phyloP scores from a whole-genome alignment of 2,888 invertebrate species.

The Drosophila vallismaia region DNA sequence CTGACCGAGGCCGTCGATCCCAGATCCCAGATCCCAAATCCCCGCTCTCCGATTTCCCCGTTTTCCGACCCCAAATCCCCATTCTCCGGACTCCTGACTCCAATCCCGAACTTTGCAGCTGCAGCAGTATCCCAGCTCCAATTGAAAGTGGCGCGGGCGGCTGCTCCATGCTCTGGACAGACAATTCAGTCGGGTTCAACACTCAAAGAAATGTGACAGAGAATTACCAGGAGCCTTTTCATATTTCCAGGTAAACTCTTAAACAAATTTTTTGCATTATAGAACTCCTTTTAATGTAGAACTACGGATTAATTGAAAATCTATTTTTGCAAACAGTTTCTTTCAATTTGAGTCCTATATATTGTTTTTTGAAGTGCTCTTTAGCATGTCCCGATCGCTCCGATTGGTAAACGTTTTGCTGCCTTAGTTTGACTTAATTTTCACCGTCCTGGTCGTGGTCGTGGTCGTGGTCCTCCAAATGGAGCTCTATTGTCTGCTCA shows the following conservation, averaged over 20 bases:
- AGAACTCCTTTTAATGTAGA: too few relatives aligned
- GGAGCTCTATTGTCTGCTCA: conserved; percentile 57
- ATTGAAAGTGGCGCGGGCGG: conserved; percentile 65
- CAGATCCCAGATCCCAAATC: conserved; percentile 30
- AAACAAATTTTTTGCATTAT: too few relatives aligned
- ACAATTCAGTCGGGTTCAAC: conserved; percentile 42
- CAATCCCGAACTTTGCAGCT: conserved; percentile 47
- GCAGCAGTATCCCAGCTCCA: conserved; percentile 55
- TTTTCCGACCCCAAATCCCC: conserved; percentile 34
- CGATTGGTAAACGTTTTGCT: conserved; percentile 74
- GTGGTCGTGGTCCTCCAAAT: conserved; percentile 31
- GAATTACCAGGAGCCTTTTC: neutral
- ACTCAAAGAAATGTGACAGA: conserved; percentile 27
- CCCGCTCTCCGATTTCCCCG: conserved; percentile 20
- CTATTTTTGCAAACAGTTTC: too few relatives aligned
- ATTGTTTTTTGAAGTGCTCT: conserved; percentile 6
- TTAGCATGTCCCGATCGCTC: conserved; percentile 59
- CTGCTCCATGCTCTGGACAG: conserved; percentile 41
- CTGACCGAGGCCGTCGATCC: conserved; percentile 50
- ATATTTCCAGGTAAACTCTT: neutral
- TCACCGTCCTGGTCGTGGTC: conserved; percentile 60
- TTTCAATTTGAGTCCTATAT: neutral
- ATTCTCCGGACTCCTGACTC: conserved; percentile 20
- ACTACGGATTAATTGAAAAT: too few relatives aligned
- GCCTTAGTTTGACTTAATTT: conserved; percentile 82